These are phyloP conservation scores for Oreochromis mossambicus DNA, from an alignment of 2,797 vertebrate genomes.

Conservation along the genomic window DNA sequence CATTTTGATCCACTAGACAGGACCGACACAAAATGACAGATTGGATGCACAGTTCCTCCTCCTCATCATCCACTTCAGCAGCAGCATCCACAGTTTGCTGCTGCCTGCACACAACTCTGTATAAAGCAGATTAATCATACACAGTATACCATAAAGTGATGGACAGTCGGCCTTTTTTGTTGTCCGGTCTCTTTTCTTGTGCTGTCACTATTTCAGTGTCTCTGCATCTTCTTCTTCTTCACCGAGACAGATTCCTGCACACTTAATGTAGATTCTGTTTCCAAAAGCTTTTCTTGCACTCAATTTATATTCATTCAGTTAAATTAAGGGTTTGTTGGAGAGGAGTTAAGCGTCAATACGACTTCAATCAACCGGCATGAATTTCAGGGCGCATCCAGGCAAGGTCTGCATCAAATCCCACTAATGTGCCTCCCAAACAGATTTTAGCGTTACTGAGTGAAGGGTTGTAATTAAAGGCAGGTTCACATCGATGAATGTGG, in stretches of 20 bases:
- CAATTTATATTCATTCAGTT: slow-evolving; percentile 51
- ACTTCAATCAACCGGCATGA: slow-evolving; percentile 49
- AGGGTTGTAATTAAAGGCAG: slow-evolving; percentile 70
- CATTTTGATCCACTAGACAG: background rate
- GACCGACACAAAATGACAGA: background rate
- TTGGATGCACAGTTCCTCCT: background rate
- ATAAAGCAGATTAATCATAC: slow-evolving; percentile 24
- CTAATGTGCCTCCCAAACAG: slow-evolving; percentile 44
- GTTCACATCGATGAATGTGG: slow-evolving; percentile 62
- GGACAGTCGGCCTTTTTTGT: background rate
- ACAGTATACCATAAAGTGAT: background rate
- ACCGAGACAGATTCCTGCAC: slow-evolving; percentile 17
- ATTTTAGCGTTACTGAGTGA: slow-evolving; percentile 54
- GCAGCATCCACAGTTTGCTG: background rate
- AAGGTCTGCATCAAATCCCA: slow-evolving; percentile 51
- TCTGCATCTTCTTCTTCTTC: background rate
- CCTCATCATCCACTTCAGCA: background rate
- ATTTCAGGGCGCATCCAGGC: slow-evolving; percentile 31
- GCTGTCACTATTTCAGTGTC: background rate
- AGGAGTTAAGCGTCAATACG: slow-evolving; percentile 49
- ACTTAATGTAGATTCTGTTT: slow-evolving; percentile 15
- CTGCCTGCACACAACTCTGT: slow-evolving; percentile 23
- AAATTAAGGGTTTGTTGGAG: slow-evolving; percentile 42
- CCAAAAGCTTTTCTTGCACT: slow-evolving; percentile 36
- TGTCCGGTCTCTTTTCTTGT: background rate